phyloP scores from a whole-genome alignment of 2,888 invertebrate genomes.

The Lampropteryx suffumata region DNA sequence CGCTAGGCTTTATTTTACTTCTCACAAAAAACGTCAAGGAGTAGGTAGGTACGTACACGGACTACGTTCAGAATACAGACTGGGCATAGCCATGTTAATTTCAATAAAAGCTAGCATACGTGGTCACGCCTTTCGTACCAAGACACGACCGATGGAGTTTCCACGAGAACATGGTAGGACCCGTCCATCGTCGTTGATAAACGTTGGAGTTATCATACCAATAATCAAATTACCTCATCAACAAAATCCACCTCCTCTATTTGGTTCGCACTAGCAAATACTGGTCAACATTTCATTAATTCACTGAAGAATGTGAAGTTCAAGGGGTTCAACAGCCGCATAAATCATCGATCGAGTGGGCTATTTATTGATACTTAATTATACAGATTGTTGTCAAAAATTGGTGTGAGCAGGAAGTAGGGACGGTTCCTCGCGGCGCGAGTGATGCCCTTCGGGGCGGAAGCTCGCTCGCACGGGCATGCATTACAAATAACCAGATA shows the following conservation, averaged over 20 bases:
- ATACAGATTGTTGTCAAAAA: conserved; percentile 71
- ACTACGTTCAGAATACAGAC: no score
- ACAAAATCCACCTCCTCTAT: no score
- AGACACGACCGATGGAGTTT: conserved; percentile 33
- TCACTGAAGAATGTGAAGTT: conserved; percentile 6
- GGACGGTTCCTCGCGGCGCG: conserved; percentile 70
- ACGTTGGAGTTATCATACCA: no score
- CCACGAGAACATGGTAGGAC: no score
- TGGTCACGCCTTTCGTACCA: conserved; percentile 43
- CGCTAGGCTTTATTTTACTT: no score
- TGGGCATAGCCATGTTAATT: conserved; percentile 17
- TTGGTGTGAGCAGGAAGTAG: conserved; percentile 72
- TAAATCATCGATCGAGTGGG: conserved; percentile 46
- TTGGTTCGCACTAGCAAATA: no score
- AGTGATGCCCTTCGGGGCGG: conserved; percentile 70
- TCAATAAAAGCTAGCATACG: conserved; percentile 25
- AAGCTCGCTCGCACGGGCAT: conserved; percentile 65
- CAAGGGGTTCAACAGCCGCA: conserved; percentile 44
- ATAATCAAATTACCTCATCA: no score
- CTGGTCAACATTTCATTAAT: no score
- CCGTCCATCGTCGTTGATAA: no score
- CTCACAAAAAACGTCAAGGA: no score
- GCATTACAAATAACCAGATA: conserved; percentile 77
- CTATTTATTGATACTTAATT: conserved; percentile 55
- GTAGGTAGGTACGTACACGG: no score